Evolutionary conservation across 1,140 invertebrate genomes (phyloP).

Genomic region (Calliphora vicina): DNA sequence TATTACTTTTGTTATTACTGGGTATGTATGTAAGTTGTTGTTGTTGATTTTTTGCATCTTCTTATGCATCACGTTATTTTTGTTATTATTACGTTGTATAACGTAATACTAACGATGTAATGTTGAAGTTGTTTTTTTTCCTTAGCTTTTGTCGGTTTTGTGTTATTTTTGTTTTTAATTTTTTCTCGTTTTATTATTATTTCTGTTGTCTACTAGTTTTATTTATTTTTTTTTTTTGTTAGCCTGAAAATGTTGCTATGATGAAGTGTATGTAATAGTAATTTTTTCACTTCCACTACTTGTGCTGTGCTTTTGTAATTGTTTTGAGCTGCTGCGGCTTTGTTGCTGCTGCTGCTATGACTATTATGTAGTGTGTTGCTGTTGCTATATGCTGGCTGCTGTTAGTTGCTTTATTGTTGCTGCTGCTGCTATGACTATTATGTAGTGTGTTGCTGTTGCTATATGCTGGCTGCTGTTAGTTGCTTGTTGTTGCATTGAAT

Average conservation of each 20-base stretch:
- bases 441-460: background rate
- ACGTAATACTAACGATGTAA: conserved; percentile 13
- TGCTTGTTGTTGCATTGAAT: background rate
- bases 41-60: background rate
- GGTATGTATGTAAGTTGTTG: background rate
- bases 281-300: background rate
- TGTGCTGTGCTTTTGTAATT: background rate
- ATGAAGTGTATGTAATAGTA: background rate
- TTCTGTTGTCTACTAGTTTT: background rate
- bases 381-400: background rate
- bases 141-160: background rate
- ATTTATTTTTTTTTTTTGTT: background rate
- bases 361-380: background rate
- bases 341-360: too few relatives aligned
- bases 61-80: background rate
- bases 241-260: background rate
- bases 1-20: background rate
- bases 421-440: background rate
- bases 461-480: background rate
- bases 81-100: background rate
- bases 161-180: background rate
- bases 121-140: background rate
- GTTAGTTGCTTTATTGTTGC: too few relatives aligned
- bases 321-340: background rate
- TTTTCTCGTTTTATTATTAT: background rate